Evolutionary conservation across 1,140 invertebrate species (phyloP).

Genomic region (Chrysoperla carnea): DNA sequence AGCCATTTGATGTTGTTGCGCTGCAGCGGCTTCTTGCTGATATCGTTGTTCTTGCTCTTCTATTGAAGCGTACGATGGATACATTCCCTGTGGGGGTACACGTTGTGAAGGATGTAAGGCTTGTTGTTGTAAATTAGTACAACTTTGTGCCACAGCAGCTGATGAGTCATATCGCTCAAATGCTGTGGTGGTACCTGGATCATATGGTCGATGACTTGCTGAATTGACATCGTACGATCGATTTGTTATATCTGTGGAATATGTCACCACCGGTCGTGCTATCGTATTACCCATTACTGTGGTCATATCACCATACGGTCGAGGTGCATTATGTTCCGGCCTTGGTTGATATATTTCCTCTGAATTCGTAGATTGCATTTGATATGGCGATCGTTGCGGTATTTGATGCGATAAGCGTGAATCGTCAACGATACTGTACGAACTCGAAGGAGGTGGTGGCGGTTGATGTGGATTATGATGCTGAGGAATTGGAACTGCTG

Average conservation of each 20-base stretch:
- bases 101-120: conserved; percentile 29
- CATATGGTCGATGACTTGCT: conserved; percentile 37
- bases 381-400: conserved; percentile 43
- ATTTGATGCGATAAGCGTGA: background rate
- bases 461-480: conserved; percentile 25
- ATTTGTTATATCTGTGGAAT: conserved; percentile 30
- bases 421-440: conserved; percentile 21
- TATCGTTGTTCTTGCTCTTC: conserved; percentile 38
- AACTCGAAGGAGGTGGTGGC: conserved; percentile 20
- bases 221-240: conserved; percentile 27
- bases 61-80: conserved; percentile 28
- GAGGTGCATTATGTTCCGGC: conserved; percentile 16
- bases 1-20: conserved; percentile 41
- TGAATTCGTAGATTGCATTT: conserved; percentile 24
- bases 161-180: conserved; percentile 55
- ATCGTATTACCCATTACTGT: conserved; percentile 23
- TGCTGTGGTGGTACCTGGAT: conserved; percentile 37
- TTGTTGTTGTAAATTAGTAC: conserved; percentile 35
- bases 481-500: conserved; percentile 9
- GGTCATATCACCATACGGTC: conserved; percentile 31
- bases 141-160: conserved; percentile 25
- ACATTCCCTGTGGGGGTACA: conserved; percentile 23
- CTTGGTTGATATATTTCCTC: conserved; percentile 28
- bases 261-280: conserved; percentile 39
- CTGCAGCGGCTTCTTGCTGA: conserved; percentile 33